Conservation (phyloP, 1,140 invertebrate genomes). For the Euborellia annulipes region DNA sequence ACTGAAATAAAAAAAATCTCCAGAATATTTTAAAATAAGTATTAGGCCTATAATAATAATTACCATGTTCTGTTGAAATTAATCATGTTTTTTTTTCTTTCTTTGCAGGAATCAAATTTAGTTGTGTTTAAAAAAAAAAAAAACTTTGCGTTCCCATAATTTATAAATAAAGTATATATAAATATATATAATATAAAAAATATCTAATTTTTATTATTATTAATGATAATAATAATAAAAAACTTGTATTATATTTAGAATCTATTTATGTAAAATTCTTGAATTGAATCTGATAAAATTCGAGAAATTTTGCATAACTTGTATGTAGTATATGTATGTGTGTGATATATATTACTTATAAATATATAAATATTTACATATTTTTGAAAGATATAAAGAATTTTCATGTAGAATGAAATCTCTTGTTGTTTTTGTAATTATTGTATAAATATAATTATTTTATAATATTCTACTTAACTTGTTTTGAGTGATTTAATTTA, state of each 20-base stretch:
- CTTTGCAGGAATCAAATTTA: no score
- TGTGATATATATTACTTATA: neutral
- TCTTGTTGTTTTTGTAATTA: constrained; percentile 1
- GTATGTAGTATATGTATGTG: constrained; percentile 6
- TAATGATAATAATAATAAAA: neutral
- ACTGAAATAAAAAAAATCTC: no score
- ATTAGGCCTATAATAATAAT: no score
- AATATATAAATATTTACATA: neutral
- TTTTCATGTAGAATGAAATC: constrained; percentile 11
- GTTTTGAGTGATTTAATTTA: constrained; percentile 34
- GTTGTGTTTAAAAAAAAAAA: constrained; percentile 14
- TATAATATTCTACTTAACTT: constrained; percentile 21
- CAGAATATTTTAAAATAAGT: no score
- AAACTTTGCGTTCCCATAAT: constrained; percentile 10
- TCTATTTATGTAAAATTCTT: constrained; percentile 2
- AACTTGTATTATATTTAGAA: neutral
- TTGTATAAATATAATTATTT: constrained; percentile 1
- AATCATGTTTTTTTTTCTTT: no score
- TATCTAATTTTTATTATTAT: constrained; percentile 3
- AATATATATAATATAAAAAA: constrained; percentile 2
- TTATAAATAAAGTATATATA: constrained; percentile 27
- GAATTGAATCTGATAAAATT: neutral
- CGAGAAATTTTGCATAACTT: neutral
- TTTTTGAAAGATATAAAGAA: constrained; percentile 11
- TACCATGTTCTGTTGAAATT: no score